These are phyloP conservation scores for Oryctes rhinoceros DNA, from an alignment of 1,140 invertebrate species.

Conservation along the genomic window DNA sequence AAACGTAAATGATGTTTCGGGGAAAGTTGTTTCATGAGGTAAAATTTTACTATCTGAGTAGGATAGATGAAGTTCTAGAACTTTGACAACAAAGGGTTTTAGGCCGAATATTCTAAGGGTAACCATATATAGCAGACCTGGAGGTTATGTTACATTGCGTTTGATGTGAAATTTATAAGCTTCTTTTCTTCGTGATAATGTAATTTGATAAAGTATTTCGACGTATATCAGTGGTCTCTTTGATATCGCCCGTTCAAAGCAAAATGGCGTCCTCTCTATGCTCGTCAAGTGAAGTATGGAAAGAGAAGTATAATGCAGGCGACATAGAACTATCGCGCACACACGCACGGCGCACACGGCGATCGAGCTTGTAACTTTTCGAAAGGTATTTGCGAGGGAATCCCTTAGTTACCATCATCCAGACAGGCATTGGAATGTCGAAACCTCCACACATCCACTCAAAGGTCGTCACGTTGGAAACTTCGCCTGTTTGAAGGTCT, in stretches of 20 bases:
- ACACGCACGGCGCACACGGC: not conserved
- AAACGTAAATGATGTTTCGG: no score
- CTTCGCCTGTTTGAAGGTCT: conserved; percentile 1
- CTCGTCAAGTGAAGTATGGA: conserved; percentile 9
- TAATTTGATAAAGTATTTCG: not conserved
- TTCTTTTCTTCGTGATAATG: not conserved
- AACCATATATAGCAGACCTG: no score
- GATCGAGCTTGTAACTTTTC: not conserved
- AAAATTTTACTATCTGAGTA: no score
- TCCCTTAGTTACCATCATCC: no score
- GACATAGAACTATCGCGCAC: conserved; percentile 8
- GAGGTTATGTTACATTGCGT: not conserved
- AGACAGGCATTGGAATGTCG: not conserved
- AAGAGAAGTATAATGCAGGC: not conserved
- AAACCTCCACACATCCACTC: not conserved
- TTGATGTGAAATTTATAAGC: not conserved
- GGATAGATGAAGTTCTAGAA: no score
- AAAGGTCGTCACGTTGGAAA: conserved; percentile 5
- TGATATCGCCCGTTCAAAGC: conserved; percentile 6
- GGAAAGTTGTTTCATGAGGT: no score
- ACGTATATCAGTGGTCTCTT: conserved; percentile 5
- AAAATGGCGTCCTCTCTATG: not conserved
- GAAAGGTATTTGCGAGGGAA: conserved; percentile 3
- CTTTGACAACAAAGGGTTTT: no score
- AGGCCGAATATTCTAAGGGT: no score